Base-by-base conservation (phyloP, 2,888 invertebrate genomes). In the Myathropa florea region DNA sequence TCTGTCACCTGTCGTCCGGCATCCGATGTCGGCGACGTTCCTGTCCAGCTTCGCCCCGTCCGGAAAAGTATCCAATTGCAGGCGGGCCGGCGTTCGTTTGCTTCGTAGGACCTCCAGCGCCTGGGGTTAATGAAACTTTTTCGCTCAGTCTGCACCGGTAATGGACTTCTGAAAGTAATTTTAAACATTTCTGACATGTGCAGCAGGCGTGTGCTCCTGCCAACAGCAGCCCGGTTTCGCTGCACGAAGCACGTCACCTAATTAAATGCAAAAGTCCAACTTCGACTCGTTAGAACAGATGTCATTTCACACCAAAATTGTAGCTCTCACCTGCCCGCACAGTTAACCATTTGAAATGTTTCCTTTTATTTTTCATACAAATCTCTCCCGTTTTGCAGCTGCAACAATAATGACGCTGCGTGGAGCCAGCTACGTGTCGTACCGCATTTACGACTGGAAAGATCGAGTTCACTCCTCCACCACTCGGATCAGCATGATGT, bases 351-450 rank as follows among this genome's bases (percentile, higher is more conserved):
- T 12, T 46, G 21, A 33, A 3, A 30, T 24, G 30, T 53, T 67
- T 28, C 57, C 65, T 65, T 61, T 67, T 21, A 26, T 60, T 26
- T 63, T 46, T 36, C 18, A 18, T 7, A 6, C 46, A 46, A 14
- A 39, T 14, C 14, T 46, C 23, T 23, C 7, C 9, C 55, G 75
- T 61, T 59, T 24, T 12, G 72, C 93, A 98, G 98, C 96, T 92
- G 96, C 97, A 36, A 97, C 98, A 1, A 95, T 96, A 83, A 94
- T 98, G 87, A 98, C 98, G 0, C 93, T 98, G 28, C 94, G 97
- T 86, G 98, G 98, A 0, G 97, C 98, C 59, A 98, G 98, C 76
- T 98, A 97, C 93, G 96, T 98, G 26, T 97, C 97, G 0, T 98
- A 98, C 93, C 94, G 97, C 79, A 96, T 98, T 64, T 98, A 98